Evolutionary conservation across 2,113 vertebrate species (phyloP).

Genomic region (Xenopus tropicalis): DNA sequence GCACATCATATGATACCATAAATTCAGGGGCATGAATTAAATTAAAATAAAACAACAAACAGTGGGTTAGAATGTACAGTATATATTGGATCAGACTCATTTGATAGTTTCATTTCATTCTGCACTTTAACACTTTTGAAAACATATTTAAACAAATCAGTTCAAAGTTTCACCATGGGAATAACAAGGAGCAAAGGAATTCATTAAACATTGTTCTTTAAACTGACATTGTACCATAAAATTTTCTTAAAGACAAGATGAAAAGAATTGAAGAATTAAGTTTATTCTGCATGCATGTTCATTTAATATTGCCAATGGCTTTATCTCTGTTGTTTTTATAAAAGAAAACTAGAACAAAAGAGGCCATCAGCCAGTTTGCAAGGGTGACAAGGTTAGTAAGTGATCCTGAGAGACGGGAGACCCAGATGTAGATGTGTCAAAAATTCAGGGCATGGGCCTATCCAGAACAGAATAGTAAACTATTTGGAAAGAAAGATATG

Average conservation of each 20-base stretch:
- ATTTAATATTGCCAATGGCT: constrained; percentile 11
- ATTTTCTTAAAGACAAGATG: constrained; percentile 12
- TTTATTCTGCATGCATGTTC: not conserved
- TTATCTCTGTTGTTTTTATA: not conserved
- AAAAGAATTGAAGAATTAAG: constrained; percentile 8
- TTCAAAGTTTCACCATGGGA: constrained; percentile 17
- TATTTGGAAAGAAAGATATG: too few species aligned
- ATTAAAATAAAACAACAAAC: too few species aligned
- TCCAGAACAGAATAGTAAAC: too few species aligned
- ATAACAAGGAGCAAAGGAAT: constrained; percentile 44
- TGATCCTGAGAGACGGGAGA: too few species aligned
- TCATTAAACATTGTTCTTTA: constrained; percentile 38
- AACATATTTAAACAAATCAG: constrained; percentile 45
- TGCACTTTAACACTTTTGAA: constrained; percentile 35
- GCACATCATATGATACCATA: too few species aligned
- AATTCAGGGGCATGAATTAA: too few species aligned
- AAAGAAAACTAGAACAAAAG: not conserved
- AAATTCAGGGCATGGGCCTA: too few species aligned
- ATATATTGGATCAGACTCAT: too few species aligned
- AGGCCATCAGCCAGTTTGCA: too few species aligned
- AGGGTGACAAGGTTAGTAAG: too few species aligned
- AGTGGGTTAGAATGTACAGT: too few species aligned
- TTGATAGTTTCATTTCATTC: constrained; percentile 2
- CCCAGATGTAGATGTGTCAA: too few species aligned
- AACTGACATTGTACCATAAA: not conserved